phyloP scores from a whole-genome alignment of 2,888 invertebrate genomes.

The Andrena bucephala region DNA sequence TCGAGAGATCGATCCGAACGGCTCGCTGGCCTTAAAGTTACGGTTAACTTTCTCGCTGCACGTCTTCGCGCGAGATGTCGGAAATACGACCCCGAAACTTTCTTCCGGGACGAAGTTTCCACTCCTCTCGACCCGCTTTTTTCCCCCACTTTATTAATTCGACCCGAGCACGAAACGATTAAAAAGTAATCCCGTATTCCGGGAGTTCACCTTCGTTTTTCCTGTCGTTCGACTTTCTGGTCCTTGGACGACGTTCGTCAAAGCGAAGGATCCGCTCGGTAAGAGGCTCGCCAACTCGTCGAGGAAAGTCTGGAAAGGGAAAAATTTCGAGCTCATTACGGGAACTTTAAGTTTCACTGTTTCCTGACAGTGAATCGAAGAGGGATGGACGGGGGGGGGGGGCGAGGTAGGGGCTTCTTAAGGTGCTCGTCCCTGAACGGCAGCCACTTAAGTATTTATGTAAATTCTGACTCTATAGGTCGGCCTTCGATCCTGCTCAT shows the following conservation, averaged over 20 bases:
- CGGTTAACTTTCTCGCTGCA: neutral
- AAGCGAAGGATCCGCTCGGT: slow-evolving; percentile 28
- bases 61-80: slow-evolving; percentile 7
- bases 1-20: neutral
- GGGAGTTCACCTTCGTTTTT: slow-evolving; percentile 42
- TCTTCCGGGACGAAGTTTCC: neutral
- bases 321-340: slow-evolving; percentile 59
- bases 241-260: slow-evolving; percentile 31
- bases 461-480: slow-evolving; percentile 40
- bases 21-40: neutral
- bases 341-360: slow-evolving; percentile 49
- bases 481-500: slow-evolving; percentile 14
- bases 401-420: neutral
- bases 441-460: slow-evolving; percentile 58
- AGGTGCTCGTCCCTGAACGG: slow-evolving; percentile 30
- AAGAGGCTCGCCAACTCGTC: slow-evolving; percentile 47
- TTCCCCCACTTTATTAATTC: slow-evolving; percentile 45
- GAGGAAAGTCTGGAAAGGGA: neutral
- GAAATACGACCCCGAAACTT: slow-evolving; percentile 24
- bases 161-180: slow-evolving; percentile 39
- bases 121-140: neutral
- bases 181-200: slow-evolving; percentile 58
- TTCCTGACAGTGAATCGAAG: no score
- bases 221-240: slow-evolving; percentile 32
- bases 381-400: neutral